Evolutionary conservation across 2,797 vertebrate genomes (phyloP).

Genomic region (Enteromius argenteus): DNA sequence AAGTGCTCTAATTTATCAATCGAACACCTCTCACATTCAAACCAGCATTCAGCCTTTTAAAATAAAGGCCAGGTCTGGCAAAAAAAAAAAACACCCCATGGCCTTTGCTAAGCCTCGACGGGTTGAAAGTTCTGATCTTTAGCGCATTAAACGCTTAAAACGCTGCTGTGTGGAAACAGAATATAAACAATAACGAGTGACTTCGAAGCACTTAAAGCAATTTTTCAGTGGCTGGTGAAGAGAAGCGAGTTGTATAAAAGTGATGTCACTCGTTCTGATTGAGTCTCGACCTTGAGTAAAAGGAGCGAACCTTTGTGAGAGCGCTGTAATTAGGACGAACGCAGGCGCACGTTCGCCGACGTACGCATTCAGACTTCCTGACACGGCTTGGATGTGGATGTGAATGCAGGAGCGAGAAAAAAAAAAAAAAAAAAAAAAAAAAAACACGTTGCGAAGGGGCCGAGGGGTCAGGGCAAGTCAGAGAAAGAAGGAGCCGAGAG

Average conservation of each 20-base stretch:
- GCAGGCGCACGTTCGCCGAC: slow-evolving; percentile 16
- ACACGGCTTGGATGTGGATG: slow-evolving; percentile 50
- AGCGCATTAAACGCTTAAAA: background rate
- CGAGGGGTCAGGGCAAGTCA: slow-evolving; percentile 56
- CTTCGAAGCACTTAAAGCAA: slow-evolving; percentile 20
- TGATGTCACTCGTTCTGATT: slow-evolving; percentile 31
- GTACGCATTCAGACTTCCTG: slow-evolving; percentile 50
- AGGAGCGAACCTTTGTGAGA: slow-evolving; percentile 47
- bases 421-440: background rate
- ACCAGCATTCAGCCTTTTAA: slow-evolving; percentile 27
- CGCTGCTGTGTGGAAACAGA: slow-evolving; percentile 14
- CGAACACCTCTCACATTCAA: slow-evolving; percentile 19
- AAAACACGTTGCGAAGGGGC: slow-evolving; percentile 42
- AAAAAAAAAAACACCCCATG: background rate
- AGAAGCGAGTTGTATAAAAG: slow-evolving; percentile 34
- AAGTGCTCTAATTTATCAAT: slow-evolving; percentile 34
- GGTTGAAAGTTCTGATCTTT: slow-evolving; percentile 19
- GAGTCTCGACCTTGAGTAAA: slow-evolving; percentile 50
- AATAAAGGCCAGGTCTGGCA: slow-evolving; percentile 24
- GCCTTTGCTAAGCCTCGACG: background rate
- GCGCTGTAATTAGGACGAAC: slow-evolving; percentile 43
- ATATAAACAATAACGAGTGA: slow-evolving; percentile 33
- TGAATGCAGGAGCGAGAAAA: slow-evolving; percentile 1
- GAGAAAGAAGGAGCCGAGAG: slow-evolving; percentile 46
- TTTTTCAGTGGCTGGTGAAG: slow-evolving; percentile 1